Evolutionary conservation across 2,888 invertebrate species (phyloP).

Genomic region (Caenorhabditis sinica): DNA sequence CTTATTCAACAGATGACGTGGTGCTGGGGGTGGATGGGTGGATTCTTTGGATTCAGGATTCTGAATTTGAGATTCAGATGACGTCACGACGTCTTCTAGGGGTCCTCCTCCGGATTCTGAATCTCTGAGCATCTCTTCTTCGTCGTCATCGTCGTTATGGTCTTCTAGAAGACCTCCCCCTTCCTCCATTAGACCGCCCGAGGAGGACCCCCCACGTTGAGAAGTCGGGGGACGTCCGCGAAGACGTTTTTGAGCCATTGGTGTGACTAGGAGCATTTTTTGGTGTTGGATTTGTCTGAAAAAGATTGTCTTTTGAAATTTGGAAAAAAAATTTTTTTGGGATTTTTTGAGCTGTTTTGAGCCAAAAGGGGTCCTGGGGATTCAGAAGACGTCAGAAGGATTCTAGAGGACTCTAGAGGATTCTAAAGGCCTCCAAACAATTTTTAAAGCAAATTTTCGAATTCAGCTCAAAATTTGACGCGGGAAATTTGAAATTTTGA

Average conservation of each 20-base stretch:
- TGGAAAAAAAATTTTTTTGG: neutral
- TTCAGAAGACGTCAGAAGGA: too few relatives aligned
- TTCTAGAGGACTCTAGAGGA: neutral
- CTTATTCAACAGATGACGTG: conserved; percentile 42
- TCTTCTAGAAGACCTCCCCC: neutral
- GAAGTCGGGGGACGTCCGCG: conserved; percentile 34
- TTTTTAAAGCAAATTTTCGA: neutral
- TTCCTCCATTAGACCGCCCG: too few relatives aligned
- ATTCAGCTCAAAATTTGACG: conserved; percentile 1
- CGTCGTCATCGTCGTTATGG: conserved; percentile 1
- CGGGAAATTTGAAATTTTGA: neutral
- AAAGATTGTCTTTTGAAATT: neutral
- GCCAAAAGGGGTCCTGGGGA: too few relatives aligned
- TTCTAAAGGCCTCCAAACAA: neutral
- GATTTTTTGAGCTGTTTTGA: neutral
- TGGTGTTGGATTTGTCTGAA: conserved; percentile 61
- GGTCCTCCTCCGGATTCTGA: neutral
- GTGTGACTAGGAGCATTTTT: conserved; percentile 59
- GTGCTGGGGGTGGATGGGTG: conserved; percentile 57
- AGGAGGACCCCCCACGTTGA: neutral
- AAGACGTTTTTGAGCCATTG: conserved; percentile 54
- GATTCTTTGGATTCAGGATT: too few relatives aligned
- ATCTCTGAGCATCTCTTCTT: neutral
- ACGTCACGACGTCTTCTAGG: neutral
- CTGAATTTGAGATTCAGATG: too few relatives aligned